Evolutionary conservation across 2,113 vertebrate genomes (phyloP).

Genomic region (Percopsis transmontana): DNA sequence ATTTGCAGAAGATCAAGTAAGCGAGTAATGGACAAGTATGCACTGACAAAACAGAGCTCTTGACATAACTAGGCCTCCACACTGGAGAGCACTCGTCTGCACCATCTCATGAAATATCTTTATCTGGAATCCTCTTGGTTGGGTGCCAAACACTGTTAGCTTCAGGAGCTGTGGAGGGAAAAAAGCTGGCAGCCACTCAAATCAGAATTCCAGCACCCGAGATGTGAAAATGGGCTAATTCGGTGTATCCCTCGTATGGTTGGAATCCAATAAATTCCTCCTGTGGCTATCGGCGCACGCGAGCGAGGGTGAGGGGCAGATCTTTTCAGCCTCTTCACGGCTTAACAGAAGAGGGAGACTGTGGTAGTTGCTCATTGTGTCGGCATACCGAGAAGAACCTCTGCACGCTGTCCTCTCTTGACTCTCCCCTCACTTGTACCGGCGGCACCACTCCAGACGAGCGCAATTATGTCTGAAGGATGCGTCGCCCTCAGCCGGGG

Average conservation of each 20-base stretch:
- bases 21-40: slow-evolving; percentile 54
- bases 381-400: slow-evolving; percentile 13
- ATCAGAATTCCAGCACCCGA: slow-evolving; percentile 59
- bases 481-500: slow-evolving; percentile 25
- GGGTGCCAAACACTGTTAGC: slow-evolving; percentile 63
- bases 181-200: slow-evolving; percentile 65
- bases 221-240: slow-evolving; percentile 66
- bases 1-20: slow-evolving; percentile 30
- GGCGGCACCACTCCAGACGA: slow-evolving; percentile 46
- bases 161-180: slow-evolving; percentile 59
- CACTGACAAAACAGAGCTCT: slow-evolving; percentile 54
- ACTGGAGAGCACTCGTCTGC: slow-evolving; percentile 63
- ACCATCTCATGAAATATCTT: slow-evolving; percentile 66
- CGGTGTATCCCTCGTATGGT: slow-evolving; percentile 49
- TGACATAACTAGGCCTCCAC: slow-evolving; percentile 67
- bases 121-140: slow-evolving; percentile 66
- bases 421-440: slow-evolving; percentile 13
- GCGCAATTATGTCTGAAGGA: slow-evolving; percentile 69
- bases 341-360: slow-evolving; percentile 32
- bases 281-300: slow-evolving; percentile 55
- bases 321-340: slow-evolving; percentile 40
- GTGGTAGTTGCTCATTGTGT: slow-evolving; percentile 22
- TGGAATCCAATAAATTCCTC: slow-evolving; percentile 62
- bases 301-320: slow-evolving; percentile 26
- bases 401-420: slow-evolving; percentile 7